Percentiles rank a stretch among this genome's conserved stretches.
Evolutionary conservation across 2,113 vertebrate genomes (phyloP).

Genomic region (Monarcha castaneiventris): DNA sequence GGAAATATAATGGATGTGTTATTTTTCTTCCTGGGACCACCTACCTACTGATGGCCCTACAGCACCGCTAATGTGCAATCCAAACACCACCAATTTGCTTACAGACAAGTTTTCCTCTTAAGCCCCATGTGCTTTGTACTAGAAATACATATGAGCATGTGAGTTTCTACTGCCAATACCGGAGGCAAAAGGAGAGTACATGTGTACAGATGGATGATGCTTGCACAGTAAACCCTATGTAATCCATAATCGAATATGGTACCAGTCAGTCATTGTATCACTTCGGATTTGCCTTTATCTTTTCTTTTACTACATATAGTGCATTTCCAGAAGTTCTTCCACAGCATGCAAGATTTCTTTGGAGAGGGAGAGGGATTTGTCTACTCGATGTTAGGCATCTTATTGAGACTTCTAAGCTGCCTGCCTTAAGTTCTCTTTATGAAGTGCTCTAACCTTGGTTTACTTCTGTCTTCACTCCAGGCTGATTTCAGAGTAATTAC

Average conservation of each 20-base stretch:
- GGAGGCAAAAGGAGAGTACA: neutral
- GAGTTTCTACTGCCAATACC: neutral
- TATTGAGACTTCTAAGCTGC: neutral
- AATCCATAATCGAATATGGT: neutral
- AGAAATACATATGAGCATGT: neutral
- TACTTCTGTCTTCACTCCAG: neutral
- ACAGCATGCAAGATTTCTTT: neutral
- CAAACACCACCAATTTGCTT: neutral
- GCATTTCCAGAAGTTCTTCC: neutral
- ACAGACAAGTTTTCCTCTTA: neutral
- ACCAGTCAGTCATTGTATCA: neutral
- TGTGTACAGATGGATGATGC: neutral
- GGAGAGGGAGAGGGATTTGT: neutral
- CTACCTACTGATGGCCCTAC: neutral
- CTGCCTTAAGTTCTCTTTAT: neutral
- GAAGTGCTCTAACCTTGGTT: neutral
- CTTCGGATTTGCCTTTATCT: neutral
- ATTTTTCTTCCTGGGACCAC: neutral
- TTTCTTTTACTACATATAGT: neutral
- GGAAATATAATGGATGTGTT: neutral
- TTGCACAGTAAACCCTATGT: neutral
- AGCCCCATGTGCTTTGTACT: neutral
- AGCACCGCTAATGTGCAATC: neutral
- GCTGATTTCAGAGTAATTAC: neutral
- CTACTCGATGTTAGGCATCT: neutral